Percentiles rank a stretch among this genome's conserved stretches.
phyloP scores from a whole-genome alignment of 1,140 invertebrate species.

The Heterodera carotae region DNA sequence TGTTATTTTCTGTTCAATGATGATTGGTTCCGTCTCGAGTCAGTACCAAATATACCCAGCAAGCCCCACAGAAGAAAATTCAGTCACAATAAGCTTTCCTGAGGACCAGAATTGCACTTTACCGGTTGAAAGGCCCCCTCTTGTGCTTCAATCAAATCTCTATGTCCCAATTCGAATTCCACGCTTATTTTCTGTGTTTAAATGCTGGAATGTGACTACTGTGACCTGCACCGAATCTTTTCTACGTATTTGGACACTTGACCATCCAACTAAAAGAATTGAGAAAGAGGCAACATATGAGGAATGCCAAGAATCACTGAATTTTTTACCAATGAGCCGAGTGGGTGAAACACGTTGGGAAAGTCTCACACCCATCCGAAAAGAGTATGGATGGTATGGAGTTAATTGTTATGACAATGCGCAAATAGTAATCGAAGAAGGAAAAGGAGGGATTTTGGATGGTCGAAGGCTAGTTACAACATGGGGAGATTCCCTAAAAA shows the following conservation, averaged over 20 bases:
- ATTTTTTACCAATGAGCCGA: background rate
- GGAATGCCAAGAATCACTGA: background rate
- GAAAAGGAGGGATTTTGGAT: background rate
- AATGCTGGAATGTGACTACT: background rate
- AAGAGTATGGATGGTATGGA: background rate
- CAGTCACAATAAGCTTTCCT: background rate
- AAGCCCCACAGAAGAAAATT: background rate
- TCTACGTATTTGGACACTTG: background rate
- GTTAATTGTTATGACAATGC: background rate
- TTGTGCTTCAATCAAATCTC: background rate
- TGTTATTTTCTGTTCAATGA: background rate
- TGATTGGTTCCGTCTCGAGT: background rate
- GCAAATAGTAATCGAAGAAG: background rate
- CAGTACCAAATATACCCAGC: background rate
- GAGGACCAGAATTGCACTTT: background rate
- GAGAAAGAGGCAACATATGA: background rate
- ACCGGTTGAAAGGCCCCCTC: background rate
- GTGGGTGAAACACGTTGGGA: background rate
- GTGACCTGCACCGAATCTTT: background rate
- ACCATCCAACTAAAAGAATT: background rate
- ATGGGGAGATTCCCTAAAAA: background rate
- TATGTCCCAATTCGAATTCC: background rate
- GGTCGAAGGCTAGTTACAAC: background rate
- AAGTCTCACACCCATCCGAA: background rate
- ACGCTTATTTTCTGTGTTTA: background rate